Conservation (phyloP, 2,888 invertebrate genomes). For the Busseola fusca region DNA sequence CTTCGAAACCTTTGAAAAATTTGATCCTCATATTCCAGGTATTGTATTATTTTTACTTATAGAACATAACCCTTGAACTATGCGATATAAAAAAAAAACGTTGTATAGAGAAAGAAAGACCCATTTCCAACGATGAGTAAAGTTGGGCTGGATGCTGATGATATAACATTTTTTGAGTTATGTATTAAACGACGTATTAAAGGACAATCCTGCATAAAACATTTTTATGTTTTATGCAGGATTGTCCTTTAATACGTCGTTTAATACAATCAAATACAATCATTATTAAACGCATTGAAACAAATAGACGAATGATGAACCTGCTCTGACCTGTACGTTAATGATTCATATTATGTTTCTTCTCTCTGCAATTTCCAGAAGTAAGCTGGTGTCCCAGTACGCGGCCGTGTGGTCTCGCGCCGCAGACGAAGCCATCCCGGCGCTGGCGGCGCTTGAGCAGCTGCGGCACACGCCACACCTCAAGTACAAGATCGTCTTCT, state of each 20-base stretch:
- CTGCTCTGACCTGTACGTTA: not conserved
- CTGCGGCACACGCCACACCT: slow-evolving; percentile 95
- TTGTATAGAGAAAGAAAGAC: not conserved
- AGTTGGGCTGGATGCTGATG: not conserved
- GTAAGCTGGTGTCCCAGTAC: slow-evolving; percentile 93
- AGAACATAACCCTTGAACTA: no score
- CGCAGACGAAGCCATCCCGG: slow-evolving; percentile 95
- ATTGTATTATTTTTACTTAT: no score
- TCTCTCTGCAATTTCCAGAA: slow-evolving; percentile 76
- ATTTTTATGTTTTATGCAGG: no score
- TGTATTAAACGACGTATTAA: not conserved
- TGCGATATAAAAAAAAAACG: no score
- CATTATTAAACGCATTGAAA: not conserved
- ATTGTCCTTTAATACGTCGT: no score
- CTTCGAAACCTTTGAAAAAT: no score
- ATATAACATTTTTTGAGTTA: not conserved
- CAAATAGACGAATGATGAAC: not conserved
- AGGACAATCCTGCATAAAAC: no score
- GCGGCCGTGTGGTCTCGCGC: slow-evolving; percentile 95
- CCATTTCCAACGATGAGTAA: not conserved
- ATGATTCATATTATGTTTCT: not conserved
- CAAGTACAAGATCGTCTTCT: slow-evolving; percentile 98
- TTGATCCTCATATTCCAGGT: no score
- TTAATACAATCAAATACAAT: not conserved
- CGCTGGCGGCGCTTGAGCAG: slow-evolving; percentile 94